Evolutionary conservation across 2,888 invertebrate species (phyloP), one percentile per base, ranked within the genome.

Genomic region (Aphidius colemani): DNA sequence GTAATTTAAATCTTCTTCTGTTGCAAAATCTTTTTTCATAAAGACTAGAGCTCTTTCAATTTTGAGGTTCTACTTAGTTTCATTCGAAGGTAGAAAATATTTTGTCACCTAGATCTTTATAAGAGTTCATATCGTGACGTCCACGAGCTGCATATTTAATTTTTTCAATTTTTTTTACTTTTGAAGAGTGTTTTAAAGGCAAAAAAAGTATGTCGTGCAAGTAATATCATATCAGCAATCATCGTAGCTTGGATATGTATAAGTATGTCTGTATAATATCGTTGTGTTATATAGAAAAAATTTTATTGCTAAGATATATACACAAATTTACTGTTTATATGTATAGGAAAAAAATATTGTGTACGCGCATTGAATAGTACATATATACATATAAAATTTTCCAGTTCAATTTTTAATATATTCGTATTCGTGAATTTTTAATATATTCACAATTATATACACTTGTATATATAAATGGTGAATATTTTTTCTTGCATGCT

Each of bases 221-320:
- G 18, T 9, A 61, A 44, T 59, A 66, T 80, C 82, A 81, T 82
- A 82, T 82, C 82, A 81, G 81, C 80, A 80, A 81, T 81, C 77
- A 80, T 81, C 80, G 78, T 75, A 11, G 53, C 44, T 7, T 43
- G 44, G 51, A 9, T 30, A 53, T 44, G 56, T 56, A 62, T 56
- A 43, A 30, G 44, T 56, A 63, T 61, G 46, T 61, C 60, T 61
- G 53, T 53, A 53, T 53, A 53, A 53, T 53, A 51, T 51, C n/a
- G 45, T 40, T 46, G 53, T 61, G 46, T 46, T 53, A 53, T 30
- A 51, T 8, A 30, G 1, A 18, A 1, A 30, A 30, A 30, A 30
- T 30, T 30, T 30, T 30, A 30, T 30, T 30, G 30, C 2, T 5
- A 30, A 30, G 5, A 30, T 5, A 30, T 30, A 30, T 51, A 51